Conservation (phyloP, 2,113 vertebrate species). For the Fregata magnificens region DNA sequence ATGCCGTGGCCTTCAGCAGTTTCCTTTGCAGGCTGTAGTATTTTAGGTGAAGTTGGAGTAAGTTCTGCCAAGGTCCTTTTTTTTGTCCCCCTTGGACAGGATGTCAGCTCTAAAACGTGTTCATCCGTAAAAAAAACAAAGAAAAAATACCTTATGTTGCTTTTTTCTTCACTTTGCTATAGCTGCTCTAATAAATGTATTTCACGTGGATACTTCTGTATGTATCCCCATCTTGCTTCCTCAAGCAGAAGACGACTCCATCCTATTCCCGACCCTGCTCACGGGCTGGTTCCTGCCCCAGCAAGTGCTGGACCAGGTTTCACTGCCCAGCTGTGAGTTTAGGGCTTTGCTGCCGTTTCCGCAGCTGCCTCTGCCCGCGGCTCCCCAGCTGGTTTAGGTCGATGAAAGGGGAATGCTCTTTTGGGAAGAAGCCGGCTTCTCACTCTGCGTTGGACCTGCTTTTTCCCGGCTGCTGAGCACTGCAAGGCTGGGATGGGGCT, state of each 20-base stretch:
- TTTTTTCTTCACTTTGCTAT: background rate
- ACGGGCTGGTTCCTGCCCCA: background rate
- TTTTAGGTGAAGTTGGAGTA: background rate
- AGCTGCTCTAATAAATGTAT: background rate
- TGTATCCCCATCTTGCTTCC: no score
- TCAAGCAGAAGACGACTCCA: background rate
- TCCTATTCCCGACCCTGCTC: fast-evolving
- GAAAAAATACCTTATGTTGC: fast-evolving
- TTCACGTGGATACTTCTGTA: fast-evolving
- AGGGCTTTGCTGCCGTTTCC: background rate
- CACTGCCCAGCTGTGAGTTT: background rate
- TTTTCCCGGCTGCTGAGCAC: background rate
- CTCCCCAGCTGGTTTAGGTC: background rate
- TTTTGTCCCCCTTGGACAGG: no score
- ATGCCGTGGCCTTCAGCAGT: background rate
- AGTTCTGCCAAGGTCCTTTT: no score
- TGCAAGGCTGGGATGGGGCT: background rate
- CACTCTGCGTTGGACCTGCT: background rate
- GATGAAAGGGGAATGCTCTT: background rate
- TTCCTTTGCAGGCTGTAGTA: background rate
- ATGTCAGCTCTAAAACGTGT: background rate
- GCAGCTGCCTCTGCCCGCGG: background rate
- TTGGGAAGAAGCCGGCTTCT: no score
- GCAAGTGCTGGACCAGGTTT: background rate
- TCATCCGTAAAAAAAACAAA: background rate